Evolutionary conservation across 1,140 invertebrate species (phyloP).

Genomic region (Neomicropteryx cornuta): DNA sequence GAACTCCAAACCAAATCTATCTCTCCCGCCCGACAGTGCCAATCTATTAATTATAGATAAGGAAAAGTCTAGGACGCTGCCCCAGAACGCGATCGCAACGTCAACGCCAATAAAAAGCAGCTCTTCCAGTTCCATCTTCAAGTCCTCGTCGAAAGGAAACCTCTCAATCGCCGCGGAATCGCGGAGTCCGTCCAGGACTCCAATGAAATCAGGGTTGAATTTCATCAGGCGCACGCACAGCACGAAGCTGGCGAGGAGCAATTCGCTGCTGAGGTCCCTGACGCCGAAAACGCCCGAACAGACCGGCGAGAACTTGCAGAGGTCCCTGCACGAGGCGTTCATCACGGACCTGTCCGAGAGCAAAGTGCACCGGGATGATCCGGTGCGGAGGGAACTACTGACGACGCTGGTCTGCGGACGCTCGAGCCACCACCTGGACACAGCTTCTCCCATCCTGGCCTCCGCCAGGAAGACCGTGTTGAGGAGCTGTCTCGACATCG

Average conservation of each 20-base stretch:
- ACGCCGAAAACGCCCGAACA: conserved; percentile 31
- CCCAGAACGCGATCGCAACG: conserved; percentile 37
- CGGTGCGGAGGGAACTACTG: conserved; percentile 25
- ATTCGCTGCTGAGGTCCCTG: conserved; percentile 42
- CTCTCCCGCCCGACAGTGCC: conserved; percentile 31
- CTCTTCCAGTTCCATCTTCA: conserved; percentile 36
- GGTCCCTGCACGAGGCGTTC: conserved; percentile 22
- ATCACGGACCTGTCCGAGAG: conserved; percentile 29
- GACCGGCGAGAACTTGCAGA: conserved; percentile 28
- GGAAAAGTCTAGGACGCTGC: conserved; percentile 45
- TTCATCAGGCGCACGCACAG: conserved; percentile 58
- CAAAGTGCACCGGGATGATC: conserved; percentile 29
- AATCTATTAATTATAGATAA: conserved; percentile 30
- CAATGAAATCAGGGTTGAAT: conserved; percentile 42
- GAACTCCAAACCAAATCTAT: conserved; percentile 33
- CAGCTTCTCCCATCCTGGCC: conserved; percentile 20
- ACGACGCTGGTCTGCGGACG: conserved; percentile 12
- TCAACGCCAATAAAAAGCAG: conserved; percentile 31
- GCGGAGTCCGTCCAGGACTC: conserved; percentile 33
- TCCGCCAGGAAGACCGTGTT: conserved; percentile 36
- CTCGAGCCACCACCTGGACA: conserved; percentile 9
- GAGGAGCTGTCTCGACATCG: conserved; percentile 39
- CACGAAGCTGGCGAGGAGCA: conserved; percentile 56
- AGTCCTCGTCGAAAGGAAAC: conserved; percentile 23
- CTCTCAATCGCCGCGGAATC: conserved; percentile 26